Evolutionary conservation across 2,113 vertebrate species (phyloP).

Genomic region (Sinocyclocheilus maitianheensis): DNA sequence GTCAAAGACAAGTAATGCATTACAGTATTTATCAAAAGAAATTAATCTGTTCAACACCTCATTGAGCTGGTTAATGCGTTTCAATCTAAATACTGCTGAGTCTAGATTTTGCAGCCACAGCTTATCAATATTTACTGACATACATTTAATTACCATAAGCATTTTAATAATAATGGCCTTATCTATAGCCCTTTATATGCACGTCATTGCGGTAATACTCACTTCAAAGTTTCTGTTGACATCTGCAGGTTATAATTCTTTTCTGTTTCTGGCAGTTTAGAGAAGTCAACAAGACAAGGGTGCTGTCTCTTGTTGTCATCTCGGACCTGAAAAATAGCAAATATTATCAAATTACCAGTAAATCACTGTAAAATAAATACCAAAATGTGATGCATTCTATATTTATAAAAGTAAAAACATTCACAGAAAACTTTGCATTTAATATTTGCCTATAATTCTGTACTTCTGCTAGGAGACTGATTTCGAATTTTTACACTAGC

Average conservation of each 20-base stretch:
- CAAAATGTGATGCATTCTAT: neutral
- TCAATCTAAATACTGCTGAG: constrained; percentile 29
- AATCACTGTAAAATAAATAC: neutral
- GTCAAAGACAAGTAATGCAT: neutral
- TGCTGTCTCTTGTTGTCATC: constrained; percentile 99
- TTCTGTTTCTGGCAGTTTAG: constrained; percentile 95
- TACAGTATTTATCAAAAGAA: neutral
- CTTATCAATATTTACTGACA: constrained; percentile 59
- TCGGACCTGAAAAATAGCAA: constrained; percentile 78
- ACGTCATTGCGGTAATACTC: constrained; percentile 59
- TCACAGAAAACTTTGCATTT: neutral
- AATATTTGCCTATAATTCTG: too few species aligned
- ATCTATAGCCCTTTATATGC: constrained; percentile 49
- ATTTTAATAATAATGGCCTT: constrained; percentile 59
- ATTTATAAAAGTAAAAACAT: neutral
- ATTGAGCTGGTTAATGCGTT: neutral
- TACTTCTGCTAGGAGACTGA: too few species aligned
- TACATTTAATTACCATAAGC: constrained; percentile 59
- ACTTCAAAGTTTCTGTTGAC: constrained; percentile 99
- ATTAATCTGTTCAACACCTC: neutral
- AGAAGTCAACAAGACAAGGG: constrained; percentile 95
- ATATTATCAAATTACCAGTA: neutral
- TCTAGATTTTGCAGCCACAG: constrained; percentile 47
- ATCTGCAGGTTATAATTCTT: constrained; percentile 98
- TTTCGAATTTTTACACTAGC: neutral